phyloP scores from a whole-genome alignment of 2,888 invertebrate species.

The Eilema caniola region DNA sequence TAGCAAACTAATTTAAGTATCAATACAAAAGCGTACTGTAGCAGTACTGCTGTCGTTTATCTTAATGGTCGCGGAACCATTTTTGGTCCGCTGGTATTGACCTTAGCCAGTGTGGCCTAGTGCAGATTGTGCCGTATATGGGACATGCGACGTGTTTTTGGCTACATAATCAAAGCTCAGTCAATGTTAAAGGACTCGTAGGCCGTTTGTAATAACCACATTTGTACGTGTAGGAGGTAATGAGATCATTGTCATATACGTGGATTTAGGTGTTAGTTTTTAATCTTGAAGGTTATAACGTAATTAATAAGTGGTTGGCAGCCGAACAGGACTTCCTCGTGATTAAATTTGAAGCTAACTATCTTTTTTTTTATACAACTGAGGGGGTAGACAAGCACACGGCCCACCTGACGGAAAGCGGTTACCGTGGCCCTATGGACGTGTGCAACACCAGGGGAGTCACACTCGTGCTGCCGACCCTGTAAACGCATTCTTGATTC shows the following conservation, averaged over 20 bases:
- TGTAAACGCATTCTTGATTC: no score
- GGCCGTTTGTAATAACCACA: conserved; percentile 47
- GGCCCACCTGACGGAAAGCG: no score
- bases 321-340: no score
- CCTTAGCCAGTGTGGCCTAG: conserved; percentile 47
- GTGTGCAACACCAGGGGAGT: no score
- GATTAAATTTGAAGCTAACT: no score
- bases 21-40: conserved; percentile 22
- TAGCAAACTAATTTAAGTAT: conserved; percentile 7
- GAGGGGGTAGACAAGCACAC: no score
- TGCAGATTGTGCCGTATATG: conserved; percentile 49
- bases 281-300: neutral
- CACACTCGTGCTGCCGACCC: no score
- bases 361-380: no score
- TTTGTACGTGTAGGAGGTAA: conserved; percentile 61
- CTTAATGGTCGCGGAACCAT: conserved; percentile 36
- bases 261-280: conserved; percentile 19
- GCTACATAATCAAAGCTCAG: conserved; percentile 44
- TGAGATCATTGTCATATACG: conserved; percentile 63
- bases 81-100: conserved; percentile 49
- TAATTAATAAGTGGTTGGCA: neutral
- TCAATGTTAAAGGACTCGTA: conserved; percentile 38
- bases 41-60: conserved; percentile 26
- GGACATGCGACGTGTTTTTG: conserved; percentile 40
- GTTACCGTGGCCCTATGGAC: no score